Conservation (phyloP, 2,113 vertebrate species). For the Myiagra hebetior region DNA sequence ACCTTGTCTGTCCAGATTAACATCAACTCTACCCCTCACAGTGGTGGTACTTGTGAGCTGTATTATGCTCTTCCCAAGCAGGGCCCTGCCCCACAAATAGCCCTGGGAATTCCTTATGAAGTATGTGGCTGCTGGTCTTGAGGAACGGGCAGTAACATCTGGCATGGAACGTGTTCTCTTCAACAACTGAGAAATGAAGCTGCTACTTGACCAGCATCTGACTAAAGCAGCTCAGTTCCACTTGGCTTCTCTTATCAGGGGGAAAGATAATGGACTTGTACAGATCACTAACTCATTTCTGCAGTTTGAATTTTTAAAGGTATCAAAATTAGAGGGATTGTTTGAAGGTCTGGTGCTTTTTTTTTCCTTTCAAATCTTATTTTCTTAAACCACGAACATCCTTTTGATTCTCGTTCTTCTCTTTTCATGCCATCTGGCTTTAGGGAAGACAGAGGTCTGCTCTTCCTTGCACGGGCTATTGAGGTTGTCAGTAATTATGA, state of each 20-base stretch:
- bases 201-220: conserved; percentile 6
- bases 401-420: conserved; percentile 20
- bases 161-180: conserved; percentile 22
- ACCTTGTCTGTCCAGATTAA: background rate
- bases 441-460: background rate
- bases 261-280: conserved; percentile 75
- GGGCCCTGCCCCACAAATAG: background rate
- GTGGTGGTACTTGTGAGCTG: background rate
- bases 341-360: conserved; percentile 18
- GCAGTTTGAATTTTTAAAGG: conserved; percentile 22
- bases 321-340: conserved; percentile 8
- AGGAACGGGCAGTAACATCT: background rate
- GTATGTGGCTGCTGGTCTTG: background rate
- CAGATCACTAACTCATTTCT: conserved; percentile 64
- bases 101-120: background rate
- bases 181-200: conserved; percentile 46
- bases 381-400: conserved; percentile 15
- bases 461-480: background rate
- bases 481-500: conserved; percentile 54
- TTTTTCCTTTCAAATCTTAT: background rate
- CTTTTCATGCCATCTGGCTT: conserved; percentile 34
- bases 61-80: background rate
- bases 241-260: conserved; percentile 60
- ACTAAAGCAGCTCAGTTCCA: conserved; percentile 56
- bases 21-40: background rate